Base-by-base conservation (phyloP, 2,797 vertebrate genomes). In the Manis crassicaudata region DNA sequence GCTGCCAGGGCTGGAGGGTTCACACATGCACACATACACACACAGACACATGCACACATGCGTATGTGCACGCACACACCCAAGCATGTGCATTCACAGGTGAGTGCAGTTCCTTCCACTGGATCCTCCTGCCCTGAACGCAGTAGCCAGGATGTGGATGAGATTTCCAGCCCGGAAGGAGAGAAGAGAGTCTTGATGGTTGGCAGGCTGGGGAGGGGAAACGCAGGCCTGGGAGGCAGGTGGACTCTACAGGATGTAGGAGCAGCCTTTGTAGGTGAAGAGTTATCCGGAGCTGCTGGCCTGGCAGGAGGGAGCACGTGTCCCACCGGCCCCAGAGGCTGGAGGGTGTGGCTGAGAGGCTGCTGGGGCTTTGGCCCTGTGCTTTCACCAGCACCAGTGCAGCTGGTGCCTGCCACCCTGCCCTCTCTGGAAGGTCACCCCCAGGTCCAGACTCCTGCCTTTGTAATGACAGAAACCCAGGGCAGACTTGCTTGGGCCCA, bases 71-170 rank as follows among this genome's bases (percentile, higher is more conserved):
- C 3, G 9, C 16, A 46, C 20, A 16, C 2, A 52, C 32, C 5
- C n/a, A 54, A 6, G 4, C 17, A 37, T 2, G 8, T 35, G 21
- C 67, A 52, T 7, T 2, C 10, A 46, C 46, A 46, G 46, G 11
- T 46, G 46, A 46, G 25, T 0, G 4, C 21, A 23, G 6, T 65
- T 95, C 68, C 93, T 62, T n/a, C 62, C 43, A 46, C 35, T 40
- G 54, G 18, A 67, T 67, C 70, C 89, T 92, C n/a, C 58, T 76
- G 81, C 86, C 95, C 96, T 89, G 85, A 83, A 94, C 94, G 54
- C 56, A 96, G 62, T 95, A 96, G 40, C 88, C 60, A 21, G 95
- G 88, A 91, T 72, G 13, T 89, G 88, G 96, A 80, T 93, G 70
- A 21, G 62, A 89, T 89, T 90, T 94, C 70, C 70, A 92, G 77